Base-by-base conservation (phyloP, 2,888 invertebrate genomes). In the Disparrhopalites patrizii region DNA sequence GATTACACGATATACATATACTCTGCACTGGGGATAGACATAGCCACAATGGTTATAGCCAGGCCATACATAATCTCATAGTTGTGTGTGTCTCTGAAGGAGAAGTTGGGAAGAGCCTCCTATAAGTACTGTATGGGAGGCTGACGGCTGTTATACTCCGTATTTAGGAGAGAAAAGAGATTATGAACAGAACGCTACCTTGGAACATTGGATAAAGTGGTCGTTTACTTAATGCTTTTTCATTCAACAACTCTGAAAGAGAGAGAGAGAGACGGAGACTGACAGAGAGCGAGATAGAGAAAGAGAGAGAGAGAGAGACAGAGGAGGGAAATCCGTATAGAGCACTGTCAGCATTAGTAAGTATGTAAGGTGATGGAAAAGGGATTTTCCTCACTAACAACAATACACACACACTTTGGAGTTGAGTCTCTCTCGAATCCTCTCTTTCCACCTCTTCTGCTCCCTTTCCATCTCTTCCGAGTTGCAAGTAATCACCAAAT, bases 131-230 rank as follows among this genome's bases (percentile, higher is more conserved):
- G 7, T 47, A 47, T 47, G 47, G 23, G 57, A 57, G 30, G 56
- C 38, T 60, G 55, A 28, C 23, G 55, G 50, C 27, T 61, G 50
- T 43, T 51, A 25, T 52, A 40, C 47, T 58, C 43, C 27, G 61
- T 61, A 51, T 61, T 61, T 61, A 61, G 51, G 51, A 61, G 52
- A 30, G 43, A 65, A 58, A 58, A 52, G 58, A 54, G 65, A 65
- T 65, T 65, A 65, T 65, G 65, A 65, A 65, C 65, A 58, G 58
- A 65, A 58, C 52, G 52, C 65, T 65, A 58, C 65, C 52, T 58
- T 52, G 38, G 58, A 65, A 65, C 58, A 65, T n/a, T 64, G 57
- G 56, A 43, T 64, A 65, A 65, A 65, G 65, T 65, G 65, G 58
- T 51, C 65, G 65, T 65, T 65, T 65, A 58, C 65, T 58, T 54